phyloP scores from a whole-genome alignment of 2,888 invertebrate species.

The Mallateleia sp. region DNA sequence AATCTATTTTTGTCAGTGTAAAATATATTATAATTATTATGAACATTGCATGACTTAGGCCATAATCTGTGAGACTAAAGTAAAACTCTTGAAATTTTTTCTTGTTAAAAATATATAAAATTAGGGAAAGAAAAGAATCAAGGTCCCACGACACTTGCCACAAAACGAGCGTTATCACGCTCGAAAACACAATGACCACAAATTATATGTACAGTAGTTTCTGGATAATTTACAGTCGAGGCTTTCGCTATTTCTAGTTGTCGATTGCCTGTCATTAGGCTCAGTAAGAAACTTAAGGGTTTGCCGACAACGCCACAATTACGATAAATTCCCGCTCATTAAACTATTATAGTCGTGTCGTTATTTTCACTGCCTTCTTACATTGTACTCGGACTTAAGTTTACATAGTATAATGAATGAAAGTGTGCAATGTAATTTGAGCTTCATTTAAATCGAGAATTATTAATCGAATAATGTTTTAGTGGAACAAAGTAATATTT shows the following conservation, averaged over 20 bases:
- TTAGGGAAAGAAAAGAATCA: too few species aligned
- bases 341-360: slow-evolving; percentile 45
- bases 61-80: too few species aligned
- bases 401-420: not conserved
- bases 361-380: slow-evolving; percentile 38
- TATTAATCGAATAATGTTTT: not conserved
- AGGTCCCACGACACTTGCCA: slow-evolving; percentile 17
- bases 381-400: not conserved
- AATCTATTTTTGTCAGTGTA: too few species aligned
- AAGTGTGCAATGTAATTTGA: not conserved
- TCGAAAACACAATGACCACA: slow-evolving; percentile 32
- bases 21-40: too few species aligned
- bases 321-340: slow-evolving; percentile 42
- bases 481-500: too few species aligned
- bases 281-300: slow-evolving; percentile 43
- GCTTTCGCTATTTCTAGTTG: slow-evolving; percentile 33
- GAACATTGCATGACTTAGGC: too few species aligned
- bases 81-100: too few species aligned
- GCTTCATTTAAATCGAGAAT: not conserved
- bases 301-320: slow-evolving; percentile 24
- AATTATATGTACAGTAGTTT: slow-evolving; percentile 43
- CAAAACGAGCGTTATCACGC: not conserved
- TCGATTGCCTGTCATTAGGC: slow-evolving; percentile 43
- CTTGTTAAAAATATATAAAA: too few species aligned
- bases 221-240: slow-evolving; percentile 11